These are phyloP conservation scores for Erpornis zantholeuca DNA, from an alignment of 2,113 vertebrate species.

Conservation along the genomic window DNA sequence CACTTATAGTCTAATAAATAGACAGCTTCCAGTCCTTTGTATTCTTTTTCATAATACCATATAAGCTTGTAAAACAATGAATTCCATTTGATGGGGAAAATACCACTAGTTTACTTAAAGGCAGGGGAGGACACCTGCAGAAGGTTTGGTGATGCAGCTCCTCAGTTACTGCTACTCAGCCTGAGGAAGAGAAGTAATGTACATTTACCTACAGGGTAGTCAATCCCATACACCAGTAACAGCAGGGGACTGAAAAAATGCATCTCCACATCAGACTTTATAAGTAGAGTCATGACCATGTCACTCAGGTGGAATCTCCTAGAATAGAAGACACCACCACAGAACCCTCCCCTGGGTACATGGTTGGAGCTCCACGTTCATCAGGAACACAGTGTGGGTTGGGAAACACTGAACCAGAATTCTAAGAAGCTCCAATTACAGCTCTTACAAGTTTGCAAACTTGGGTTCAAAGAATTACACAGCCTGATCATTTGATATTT, in stretches of 20 bases:
- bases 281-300: neutral
- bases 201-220: neutral
- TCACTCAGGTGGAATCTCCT: neutral
- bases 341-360: neutral
- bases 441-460: neutral
- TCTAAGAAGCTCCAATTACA: neutral
- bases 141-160: neutral
- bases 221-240: neutral
- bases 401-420: neutral
- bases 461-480: neutral
- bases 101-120: neutral
- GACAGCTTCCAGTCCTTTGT: neutral
- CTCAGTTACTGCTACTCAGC: neutral
- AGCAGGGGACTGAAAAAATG: neutral
- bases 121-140: neutral
- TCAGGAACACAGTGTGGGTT: neutral
- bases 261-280: neutral
- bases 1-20: neutral
- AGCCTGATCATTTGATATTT: neutral
- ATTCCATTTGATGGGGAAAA: neutral
- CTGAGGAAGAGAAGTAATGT: neutral
- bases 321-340: neutral
- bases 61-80: neutral
- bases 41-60: neutral
- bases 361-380: neutral